Conservation (phyloP, 2,797 vertebrate species). For the Microhierax caerulescens region DNA sequence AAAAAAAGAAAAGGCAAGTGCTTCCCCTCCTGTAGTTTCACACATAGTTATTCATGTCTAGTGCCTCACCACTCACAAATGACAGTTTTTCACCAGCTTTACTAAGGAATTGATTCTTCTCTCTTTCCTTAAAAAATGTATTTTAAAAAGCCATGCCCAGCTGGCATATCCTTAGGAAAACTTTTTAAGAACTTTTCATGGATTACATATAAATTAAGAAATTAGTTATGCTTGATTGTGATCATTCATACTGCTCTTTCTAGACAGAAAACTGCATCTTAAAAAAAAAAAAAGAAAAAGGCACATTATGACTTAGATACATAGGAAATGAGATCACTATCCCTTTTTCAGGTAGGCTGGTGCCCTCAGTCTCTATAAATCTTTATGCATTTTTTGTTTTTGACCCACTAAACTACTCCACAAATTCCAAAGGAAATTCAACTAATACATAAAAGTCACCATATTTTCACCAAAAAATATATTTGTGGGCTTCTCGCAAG, state of each 20-base stretch:
- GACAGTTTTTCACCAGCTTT: constrained; percentile 7
- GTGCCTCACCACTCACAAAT: constrained; percentile 3
- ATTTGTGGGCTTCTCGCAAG: not conserved
- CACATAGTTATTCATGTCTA: not conserved
- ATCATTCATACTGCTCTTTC: not conserved
- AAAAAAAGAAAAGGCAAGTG: not conserved
- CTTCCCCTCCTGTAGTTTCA: not conserved
- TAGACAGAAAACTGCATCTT: not conserved
- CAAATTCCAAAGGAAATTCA: not conserved
- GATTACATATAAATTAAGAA: not conserved
- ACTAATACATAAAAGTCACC: not conserved
- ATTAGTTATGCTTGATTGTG: not conserved
- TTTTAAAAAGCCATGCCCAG: not conserved
- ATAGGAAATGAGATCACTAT: not conserved
- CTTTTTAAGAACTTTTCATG: not conserved
- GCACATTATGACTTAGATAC: not conserved
- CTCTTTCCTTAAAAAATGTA: not conserved
- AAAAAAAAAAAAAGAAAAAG: not conserved
- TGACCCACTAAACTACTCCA: not conserved
- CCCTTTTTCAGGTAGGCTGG: not conserved
- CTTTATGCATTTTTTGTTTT: not conserved
- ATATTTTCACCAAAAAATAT: not conserved
- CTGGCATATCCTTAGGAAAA: not conserved
- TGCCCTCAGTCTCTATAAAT: not conserved
- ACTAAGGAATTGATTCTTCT: constrained; percentile 1